These are phyloP conservation scores for Ethmia dodecea DNA, from an alignment of 2,888 invertebrate species.

Conservation along the genomic window DNA sequence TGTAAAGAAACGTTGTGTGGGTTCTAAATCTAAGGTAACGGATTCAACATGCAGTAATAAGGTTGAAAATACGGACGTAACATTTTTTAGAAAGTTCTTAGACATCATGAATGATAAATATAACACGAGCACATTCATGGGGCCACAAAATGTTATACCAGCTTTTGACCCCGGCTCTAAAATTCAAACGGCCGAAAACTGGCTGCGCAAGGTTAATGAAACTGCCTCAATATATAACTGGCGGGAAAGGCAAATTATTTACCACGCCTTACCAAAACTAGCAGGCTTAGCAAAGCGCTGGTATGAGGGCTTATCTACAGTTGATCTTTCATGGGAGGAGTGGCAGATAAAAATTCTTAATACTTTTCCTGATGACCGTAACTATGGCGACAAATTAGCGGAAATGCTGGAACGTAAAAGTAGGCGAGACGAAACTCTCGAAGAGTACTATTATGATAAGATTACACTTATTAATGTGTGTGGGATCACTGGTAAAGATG, in stretches of 20 bases:
- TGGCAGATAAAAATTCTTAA: constrained; percentile 9
- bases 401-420: constrained; percentile 13
- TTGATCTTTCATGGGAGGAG: constrained; percentile 3
- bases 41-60: no score
- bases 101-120: no score
- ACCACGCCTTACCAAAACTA: constrained; percentile 8
- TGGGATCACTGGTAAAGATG: constrained; percentile 6
- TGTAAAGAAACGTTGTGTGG: no score
- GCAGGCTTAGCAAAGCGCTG: constrained; percentile 5
- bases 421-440: constrained; percentile 12
- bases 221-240: constrained; percentile 8
- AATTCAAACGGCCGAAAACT: constrained; percentile 2
- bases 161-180: constrained; percentile 7
- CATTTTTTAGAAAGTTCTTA: no score
- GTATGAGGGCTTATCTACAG: constrained; percentile 7
- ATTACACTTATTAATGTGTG: no score
- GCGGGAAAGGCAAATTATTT: constrained; percentile 9
- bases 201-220: constrained; percentile 5
- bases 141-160: constrained; percentile 7
- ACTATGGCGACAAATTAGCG: constrained; percentile 11
- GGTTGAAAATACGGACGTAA: no score
- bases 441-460: no score
- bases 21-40: no score
- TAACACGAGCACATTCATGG: no score
- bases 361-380: constrained; percentile 16